Base-by-base conservation (phyloP, 2,113 vertebrate genomes). In the Notiomystis cincta region DNA sequence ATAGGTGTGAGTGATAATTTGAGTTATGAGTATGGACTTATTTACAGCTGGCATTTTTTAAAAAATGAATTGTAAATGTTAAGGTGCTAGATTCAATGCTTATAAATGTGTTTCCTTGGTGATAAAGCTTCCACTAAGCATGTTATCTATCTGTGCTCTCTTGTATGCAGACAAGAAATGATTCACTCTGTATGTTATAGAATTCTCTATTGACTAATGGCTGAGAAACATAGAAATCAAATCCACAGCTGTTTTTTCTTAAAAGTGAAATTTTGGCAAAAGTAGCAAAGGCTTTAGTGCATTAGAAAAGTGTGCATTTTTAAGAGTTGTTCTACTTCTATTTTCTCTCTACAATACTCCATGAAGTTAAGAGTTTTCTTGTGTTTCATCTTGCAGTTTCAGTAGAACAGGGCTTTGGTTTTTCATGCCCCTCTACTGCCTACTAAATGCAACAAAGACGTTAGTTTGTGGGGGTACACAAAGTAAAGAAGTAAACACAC, bases 91-190 rank as follows among this genome's bases (percentile, higher is more conserved):
- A 95, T 75, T 93, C 82, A 93, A 78, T 96, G 91, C 96, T 96
- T 97, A 95, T 79, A 73, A 97, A 97, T 95, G 96, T 97, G 98
- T 98, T 98, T 98, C 95, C 91, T 97, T 95, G 95, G 97, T 96
- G 98, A 98, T 97, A 97, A 98, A 98, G 95, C 86, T 89, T 98
- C 98, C 98, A 96, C 97, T 98, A 97, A 96, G 89, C 92, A 95
- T 53, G 91, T 96, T 98, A 97, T 83, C 91, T 98, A 88, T 80
- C 90, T 80, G 53, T 97, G 80, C 94, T 98, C 85, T 91, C 94
- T 95, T 76, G 92, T 60, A 82, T 54, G 81, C 89, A 87, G 83
- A 77, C 71, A 75, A 95, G 61, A 90, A 71, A 81, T 86, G 58
- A 94, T 89, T 97, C 80, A 80, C 64, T 31, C 65, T 83, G 21